Conservation (phyloP, 2,797 vertebrate genomes). For the Liparis tanakae region DNA sequence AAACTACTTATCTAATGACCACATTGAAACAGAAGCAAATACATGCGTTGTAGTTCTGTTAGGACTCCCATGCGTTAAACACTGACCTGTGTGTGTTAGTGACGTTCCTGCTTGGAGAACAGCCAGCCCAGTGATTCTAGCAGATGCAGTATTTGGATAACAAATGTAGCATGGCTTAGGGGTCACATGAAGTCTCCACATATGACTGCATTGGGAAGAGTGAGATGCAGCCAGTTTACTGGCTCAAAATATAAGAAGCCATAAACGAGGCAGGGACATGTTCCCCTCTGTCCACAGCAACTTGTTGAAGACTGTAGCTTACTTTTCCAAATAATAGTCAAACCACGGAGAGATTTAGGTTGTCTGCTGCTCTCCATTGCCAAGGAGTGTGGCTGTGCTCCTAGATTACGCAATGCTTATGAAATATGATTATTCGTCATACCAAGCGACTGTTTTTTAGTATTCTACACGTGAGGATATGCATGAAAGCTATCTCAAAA, state of each 20-base stretch:
- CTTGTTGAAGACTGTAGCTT: slow-evolving; percentile 65
- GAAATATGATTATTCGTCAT: slow-evolving; percentile 66
- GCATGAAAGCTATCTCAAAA: slow-evolving; percentile 46
- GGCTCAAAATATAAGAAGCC: slow-evolving; percentile 57
- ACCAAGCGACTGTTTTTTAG: slow-evolving; percentile 18
- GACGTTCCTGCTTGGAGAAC: slow-evolving; percentile 25
- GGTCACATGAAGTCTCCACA: slow-evolving; percentile 52
- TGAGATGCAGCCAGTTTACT: slow-evolving; percentile 36
- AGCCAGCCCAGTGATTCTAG: slow-evolving; percentile 39
- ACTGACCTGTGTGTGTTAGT: slow-evolving; percentile 8
- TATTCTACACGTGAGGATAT: slow-evolving; percentile 41
- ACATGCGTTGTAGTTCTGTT: slow-evolving; percentile 15
- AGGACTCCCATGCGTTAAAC: slow-evolving; percentile 32
- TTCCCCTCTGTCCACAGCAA: slow-evolving; percentile 41
- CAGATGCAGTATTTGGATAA: slow-evolving; percentile 49
- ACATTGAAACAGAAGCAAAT: neutral
- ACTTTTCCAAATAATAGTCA: slow-evolving; percentile 73
- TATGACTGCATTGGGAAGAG: slow-evolving; percentile 46
- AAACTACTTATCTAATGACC: neutral
- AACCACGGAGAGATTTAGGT: slow-evolving; percentile 69
- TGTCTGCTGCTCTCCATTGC: slow-evolving; percentile 58
- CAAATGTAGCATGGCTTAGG: slow-evolving; percentile 46
- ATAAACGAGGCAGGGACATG: slow-evolving; percentile 62
- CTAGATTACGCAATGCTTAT: slow-evolving; percentile 70
- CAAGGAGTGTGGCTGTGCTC: slow-evolving; percentile 62